Evolutionary conservation across 1,140 invertebrate genomes (phyloP).

Genomic region (Schlechtendalia chinensis): DNA sequence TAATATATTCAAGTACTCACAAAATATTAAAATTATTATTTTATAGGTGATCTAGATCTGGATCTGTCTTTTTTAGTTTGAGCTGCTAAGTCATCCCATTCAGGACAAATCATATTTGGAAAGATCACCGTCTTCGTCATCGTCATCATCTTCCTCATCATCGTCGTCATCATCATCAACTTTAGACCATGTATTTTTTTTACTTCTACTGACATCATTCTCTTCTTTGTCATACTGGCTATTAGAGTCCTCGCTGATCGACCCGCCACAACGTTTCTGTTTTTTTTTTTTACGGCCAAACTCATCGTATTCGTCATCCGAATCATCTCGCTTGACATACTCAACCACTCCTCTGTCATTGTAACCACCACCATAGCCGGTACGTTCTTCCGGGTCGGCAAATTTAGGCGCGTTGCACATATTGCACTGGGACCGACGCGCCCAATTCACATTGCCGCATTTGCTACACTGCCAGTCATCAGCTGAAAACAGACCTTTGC

Average conservation of each 20-base stretch:
- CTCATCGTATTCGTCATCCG: constrained; percentile 92
- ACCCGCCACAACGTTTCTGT: constrained; percentile 53
- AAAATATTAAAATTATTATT: constrained; percentile 24
- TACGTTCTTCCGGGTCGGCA: constrained; percentile 78
- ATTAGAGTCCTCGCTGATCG: constrained; percentile 54
- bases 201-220: constrained; percentile 53
- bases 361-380: constrained; percentile 74
- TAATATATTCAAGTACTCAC: constrained; percentile 1
- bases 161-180: constrained; percentile 58
- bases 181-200: constrained; percentile 57
- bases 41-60: constrained; percentile 51
- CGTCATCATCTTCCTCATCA: constrained; percentile 59
- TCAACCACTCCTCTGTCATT: constrained; percentile 92
- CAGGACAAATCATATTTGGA: constrained; percentile 51
- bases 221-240: constrained; percentile 57
- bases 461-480: constrained; percentile 99
- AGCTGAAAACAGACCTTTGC: constrained; percentile 93
- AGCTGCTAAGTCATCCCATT: constrained; percentile 55
- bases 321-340: constrained; percentile 82
- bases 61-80: constrained; percentile 54
- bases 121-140: constrained; percentile 53
- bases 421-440: constrained; percentile 91
- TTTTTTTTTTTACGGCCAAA: constrained; percentile 73
- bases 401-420: constrained; percentile 98
- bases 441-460: constrained; percentile 99